Conservation (phyloP, 1,140 invertebrate species). For the Cyclina sinensis region DNA sequence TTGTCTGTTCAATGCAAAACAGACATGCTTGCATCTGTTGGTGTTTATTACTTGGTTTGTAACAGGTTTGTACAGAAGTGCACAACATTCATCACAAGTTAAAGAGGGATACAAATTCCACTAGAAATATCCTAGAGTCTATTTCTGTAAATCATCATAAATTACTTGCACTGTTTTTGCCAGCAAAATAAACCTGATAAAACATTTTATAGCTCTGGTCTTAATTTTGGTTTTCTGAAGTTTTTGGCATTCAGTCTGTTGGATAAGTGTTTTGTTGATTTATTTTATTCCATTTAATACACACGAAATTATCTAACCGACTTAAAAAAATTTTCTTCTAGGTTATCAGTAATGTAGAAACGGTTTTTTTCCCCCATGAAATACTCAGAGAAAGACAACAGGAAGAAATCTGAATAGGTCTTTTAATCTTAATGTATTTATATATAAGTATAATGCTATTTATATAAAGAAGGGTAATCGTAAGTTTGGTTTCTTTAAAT, state of each 20-base stretch:
- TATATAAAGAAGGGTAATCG: no score
- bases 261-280: neutral
- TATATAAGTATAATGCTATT: no score
- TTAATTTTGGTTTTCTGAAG: no score
- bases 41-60: neutral
- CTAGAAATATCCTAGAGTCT: neutral
- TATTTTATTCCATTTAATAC: neutral
- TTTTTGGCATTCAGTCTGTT: neutral
- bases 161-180: neutral
- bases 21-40: no score
- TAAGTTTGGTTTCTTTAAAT: no score
- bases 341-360: no score
- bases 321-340: no score
- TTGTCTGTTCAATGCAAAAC: no score
- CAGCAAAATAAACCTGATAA: neutral
- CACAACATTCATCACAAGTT: neutral
- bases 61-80: neutral
- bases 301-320: neutral
- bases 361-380: no score
- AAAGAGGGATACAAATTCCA: neutral
- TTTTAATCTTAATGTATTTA: no score
- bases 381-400: no score
- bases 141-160: neutral
- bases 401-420: no score
- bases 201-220: neutral